Evolutionary conservation across 2,797 vertebrate genomes (phyloP).

Genomic region (Rhinophrynus dorsalis): DNA sequence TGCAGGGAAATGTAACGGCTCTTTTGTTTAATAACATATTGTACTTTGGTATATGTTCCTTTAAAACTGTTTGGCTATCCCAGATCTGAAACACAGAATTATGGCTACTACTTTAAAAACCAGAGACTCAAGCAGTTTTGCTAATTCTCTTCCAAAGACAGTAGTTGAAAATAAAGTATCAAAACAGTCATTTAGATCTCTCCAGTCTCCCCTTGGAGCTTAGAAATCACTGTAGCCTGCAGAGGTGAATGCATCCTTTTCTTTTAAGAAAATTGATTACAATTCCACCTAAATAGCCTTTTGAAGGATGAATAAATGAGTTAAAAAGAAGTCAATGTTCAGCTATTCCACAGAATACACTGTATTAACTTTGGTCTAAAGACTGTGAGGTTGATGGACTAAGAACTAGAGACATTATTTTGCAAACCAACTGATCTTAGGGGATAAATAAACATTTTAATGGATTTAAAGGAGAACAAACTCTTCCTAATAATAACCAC

Average conservation of each 20-base stretch:
- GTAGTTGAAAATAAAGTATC: background rate
- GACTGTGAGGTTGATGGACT: too few species aligned
- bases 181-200: slow-evolving; percentile 10
- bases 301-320: slow-evolving; percentile 1
- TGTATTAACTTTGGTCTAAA: slow-evolving; percentile 28
- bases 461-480: too few species aligned
- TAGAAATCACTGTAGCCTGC: slow-evolving; percentile 14
- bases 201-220: slow-evolving; percentile 4
- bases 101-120: background rate
- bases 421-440: too few species aligned
- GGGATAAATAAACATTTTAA: too few species aligned
- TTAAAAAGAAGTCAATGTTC: background rate
- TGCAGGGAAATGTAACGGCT: too few species aligned
- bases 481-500: too few species aligned
- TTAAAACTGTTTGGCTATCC: background rate
- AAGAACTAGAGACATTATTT: too few species aligned
- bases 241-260: slow-evolving; percentile 15
- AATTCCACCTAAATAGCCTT: slow-evolving; percentile 19
- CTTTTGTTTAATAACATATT: too few species aligned
- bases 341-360: background rate
- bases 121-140: background rate
- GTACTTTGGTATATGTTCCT: background rate
- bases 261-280: slow-evolving; percentile 31
- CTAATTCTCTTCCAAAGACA: slow-evolving; percentile 2
- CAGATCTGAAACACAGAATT: background rate